Evolutionary conservation across 2,797 vertebrate species (phyloP), one percentile per base, ranked within the genome.

Genomic region (Anas acuta): DNA sequence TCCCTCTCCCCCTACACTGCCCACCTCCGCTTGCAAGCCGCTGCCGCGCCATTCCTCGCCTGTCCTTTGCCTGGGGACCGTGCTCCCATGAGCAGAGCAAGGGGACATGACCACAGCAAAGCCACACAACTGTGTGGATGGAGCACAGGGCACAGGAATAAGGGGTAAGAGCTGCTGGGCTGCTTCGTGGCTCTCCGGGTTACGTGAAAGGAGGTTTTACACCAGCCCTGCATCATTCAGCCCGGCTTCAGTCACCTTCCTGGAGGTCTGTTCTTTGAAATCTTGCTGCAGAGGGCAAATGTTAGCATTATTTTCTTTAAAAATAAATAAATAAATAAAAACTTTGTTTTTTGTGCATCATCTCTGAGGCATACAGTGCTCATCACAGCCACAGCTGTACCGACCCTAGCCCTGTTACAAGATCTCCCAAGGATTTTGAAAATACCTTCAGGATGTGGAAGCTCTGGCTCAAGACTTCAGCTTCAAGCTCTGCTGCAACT

Each of bases 131-230:
- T 0, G 1, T 17, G 49, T 0, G 0, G 57, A 79, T 17, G 19
- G 19, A 89, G 11, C 19, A 26, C 3, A 7, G 30, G 0, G 5
- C 47, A 62, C 33, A 61, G 49, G 15, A 83, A 30, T 1, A 77
- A 20, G 13, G 19, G 16, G 21, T 77, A 45, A 49, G 69, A 94
- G n/a, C 53, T 85, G 71, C 32, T 4, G 1, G 41, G 33, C 54
- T 72, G 67, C 62, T 75, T 45, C 20, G n/a, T 0, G 2, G 0
- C 30, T 81, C 0, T 0, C 16, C 51, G 21, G 49, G 43, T 14
- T 45, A 20, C 7, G 10, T 10, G 19, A 86, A 61, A 41, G 53
- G 76, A 13, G 45, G 45, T 43, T 89, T 82, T 62, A 73, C 7
- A 69, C 35, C 67, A 45, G 32, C 47, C 39, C 51, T 51, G 61